phyloP scores from a whole-genome alignment of 2,888 invertebrate genomes.

The Hirtodrosophila histrioides region DNA sequence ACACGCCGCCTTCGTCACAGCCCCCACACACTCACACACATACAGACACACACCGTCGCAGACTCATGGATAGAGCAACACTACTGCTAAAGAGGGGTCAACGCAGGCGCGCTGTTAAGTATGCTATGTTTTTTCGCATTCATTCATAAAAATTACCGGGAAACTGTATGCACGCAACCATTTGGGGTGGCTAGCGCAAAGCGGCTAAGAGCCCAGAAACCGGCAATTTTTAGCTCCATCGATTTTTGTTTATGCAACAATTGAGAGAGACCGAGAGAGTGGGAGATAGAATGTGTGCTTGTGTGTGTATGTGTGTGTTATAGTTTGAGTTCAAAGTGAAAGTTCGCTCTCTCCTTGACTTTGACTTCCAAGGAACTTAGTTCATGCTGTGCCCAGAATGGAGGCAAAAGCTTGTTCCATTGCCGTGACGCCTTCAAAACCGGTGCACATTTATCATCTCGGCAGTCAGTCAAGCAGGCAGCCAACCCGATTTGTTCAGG shows the following conservation, averaged over 20 bases:
- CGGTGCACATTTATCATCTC: constrained; percentile 74
- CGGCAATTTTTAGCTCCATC: constrained; percentile 76
- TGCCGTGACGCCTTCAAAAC: constrained; percentile 52
- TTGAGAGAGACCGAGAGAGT: not conserved
- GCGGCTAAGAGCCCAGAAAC: constrained; percentile 28
- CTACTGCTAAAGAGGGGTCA: constrained; percentile 10
- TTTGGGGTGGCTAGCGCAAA: not conserved
- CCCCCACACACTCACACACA: constrained; percentile 22
- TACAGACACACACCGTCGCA: constrained; percentile 17
- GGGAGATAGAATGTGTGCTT: not conserved
- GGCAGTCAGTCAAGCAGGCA: constrained; percentile 62
- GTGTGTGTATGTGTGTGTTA: too few species aligned
- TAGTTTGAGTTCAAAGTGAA: constrained; percentile 21
- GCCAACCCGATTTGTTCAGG: constrained; percentile 69
- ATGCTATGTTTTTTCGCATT: constrained; percentile 68
- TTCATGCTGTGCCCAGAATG: constrained; percentile 10
- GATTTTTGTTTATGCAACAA: constrained; percentile 54
- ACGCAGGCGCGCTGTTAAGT: constrained; percentile 73
- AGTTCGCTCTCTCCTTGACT: constrained; percentile 47
- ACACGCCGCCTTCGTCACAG: constrained; percentile 74
- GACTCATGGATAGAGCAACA: not conserved
- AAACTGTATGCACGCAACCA: constrained; percentile 67
- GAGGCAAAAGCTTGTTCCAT: constrained; percentile 35
- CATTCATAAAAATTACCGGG: constrained; percentile 74
- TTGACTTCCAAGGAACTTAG: constrained; percentile 26